phyloP scores from a whole-genome alignment of 2,113 vertebrate species.

The Pachypanchax playfairii region DNA sequence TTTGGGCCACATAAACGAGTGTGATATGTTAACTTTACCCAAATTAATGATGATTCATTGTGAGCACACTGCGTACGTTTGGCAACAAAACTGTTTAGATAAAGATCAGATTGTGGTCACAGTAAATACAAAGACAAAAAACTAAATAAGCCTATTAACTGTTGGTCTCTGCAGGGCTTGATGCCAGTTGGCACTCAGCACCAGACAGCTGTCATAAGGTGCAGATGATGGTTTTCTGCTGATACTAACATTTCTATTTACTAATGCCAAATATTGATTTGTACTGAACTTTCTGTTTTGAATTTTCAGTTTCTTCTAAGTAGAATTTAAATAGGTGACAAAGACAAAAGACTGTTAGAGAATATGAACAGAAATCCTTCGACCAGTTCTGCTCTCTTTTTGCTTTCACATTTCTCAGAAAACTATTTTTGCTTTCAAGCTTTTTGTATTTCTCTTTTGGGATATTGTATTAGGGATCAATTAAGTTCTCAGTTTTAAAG shows the following conservation, averaged over 20 bases:
- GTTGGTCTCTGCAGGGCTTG: background rate
- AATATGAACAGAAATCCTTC: background rate
- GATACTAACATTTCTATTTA: background rate
- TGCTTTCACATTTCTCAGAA: background rate
- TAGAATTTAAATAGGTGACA: background rate
- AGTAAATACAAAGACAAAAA: slow-evolving; percentile 1
- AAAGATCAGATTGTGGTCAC: background rate
- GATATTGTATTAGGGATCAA: background rate
- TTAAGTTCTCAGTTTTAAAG: too few species aligned
- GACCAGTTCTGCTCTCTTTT: background rate
- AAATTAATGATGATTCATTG: background rate
- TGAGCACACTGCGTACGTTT: background rate
- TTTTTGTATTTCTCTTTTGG: background rate
- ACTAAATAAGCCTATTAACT: background rate
- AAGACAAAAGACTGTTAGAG: background rate
- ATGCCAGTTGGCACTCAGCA: background rate
- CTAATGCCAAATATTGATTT: background rate
- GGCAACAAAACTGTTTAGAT: rapidly evolving
- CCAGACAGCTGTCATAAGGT: background rate
- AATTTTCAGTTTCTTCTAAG: background rate
- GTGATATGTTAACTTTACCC: background rate
- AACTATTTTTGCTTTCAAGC: background rate
- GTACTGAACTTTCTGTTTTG: background rate
- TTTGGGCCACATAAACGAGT: background rate
- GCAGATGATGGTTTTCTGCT: slow-evolving; percentile 1